Base-by-base conservation (phyloP, 2,888 invertebrate species). In the Nineta flava region DNA sequence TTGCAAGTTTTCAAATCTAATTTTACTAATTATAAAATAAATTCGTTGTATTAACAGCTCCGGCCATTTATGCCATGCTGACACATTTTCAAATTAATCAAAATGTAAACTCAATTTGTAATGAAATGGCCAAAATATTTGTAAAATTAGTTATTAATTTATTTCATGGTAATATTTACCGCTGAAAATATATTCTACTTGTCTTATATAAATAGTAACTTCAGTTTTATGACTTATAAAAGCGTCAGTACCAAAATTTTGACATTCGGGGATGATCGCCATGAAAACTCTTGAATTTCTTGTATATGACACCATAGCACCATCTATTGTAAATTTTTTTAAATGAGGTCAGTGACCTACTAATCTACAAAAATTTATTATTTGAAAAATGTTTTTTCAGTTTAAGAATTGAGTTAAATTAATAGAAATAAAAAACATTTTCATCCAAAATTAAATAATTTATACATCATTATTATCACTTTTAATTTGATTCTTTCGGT, bases 231-330 rank as follows among this genome's bases (percentile, higher is more conserved):
- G 38, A 15, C 38, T 38, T 26, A 7, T 26, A 15, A 38, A 38
- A 21, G 48, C 48, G 42, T 48, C 48, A 41, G 13, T 48, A 16
- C 48, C 31, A 32, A 19, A 48, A 48, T 48, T 48, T 48, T 48
- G 48, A 48, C 48, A 48, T 48, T 47, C 32, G 35, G 32, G n/a
- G 19, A 34, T 47, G 15, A 35, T 47, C 47, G 35, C 47, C 47
- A 47, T 47, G 47, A 47, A 47, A 47, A 34, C 32, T 47, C 47
- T 32, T 47, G 9, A 34, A 47, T 26, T 15, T 21, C 32, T 44
- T 44, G 44, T 19, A 44, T 44, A 19, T 44, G 21, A 26, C 12
- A 21, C 26, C 26, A 44, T 38, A 12, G 44, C 19, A 21, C 19
- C 44, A 21, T 44, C 26, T 21, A 19, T 21, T 44, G 44, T 9